These are phyloP conservation scores for Ptiloglossa arizonensis DNA, from an alignment of 1,140 invertebrate species.

Conservation along the genomic window DNA sequence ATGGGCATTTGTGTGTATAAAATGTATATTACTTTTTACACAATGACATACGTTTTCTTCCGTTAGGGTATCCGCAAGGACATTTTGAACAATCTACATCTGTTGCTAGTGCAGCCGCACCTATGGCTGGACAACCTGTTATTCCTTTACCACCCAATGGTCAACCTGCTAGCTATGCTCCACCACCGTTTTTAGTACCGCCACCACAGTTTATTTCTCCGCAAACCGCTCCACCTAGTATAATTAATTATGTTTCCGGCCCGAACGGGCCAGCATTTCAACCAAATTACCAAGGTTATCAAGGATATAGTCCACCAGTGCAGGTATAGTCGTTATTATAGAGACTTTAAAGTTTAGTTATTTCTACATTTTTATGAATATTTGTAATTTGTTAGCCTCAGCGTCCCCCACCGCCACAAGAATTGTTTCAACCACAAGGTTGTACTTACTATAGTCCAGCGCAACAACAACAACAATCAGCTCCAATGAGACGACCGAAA, in stretches of 20 bases:
- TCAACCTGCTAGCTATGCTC: conserved; percentile 76
- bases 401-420: conserved; percentile 81
- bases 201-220: conserved; percentile 79
- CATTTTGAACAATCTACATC: conserved; percentile 76
- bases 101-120: conserved; percentile 70
- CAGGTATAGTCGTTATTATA: conserved; percentile 62
- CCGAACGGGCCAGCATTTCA: conserved; percentile 78
- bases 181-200: conserved; percentile 78
- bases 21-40: not conserved
- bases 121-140: conserved; percentile 74
- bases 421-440: conserved; percentile 83
- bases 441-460: conserved; percentile 83
- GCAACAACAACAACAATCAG: conserved; percentile 78
- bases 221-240: conserved; percentile 78
- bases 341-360: not conserved
- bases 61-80: conserved; percentile 72
- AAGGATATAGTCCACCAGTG: conserved; percentile 76
- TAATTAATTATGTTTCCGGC: conserved; percentile 79
- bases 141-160: conserved; percentile 77
- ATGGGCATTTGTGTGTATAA: no score
- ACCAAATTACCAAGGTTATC: conserved; percentile 79
- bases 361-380: not conserved
- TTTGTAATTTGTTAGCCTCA: conserved; percentile 60
- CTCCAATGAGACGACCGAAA: conserved; percentile 82
- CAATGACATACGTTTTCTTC: not conserved